Percentiles rank a stretch among this genome's conserved stretches.
Conservation (phyloP, 2,888 invertebrate genomes). For the Xylocampa areola region DNA sequence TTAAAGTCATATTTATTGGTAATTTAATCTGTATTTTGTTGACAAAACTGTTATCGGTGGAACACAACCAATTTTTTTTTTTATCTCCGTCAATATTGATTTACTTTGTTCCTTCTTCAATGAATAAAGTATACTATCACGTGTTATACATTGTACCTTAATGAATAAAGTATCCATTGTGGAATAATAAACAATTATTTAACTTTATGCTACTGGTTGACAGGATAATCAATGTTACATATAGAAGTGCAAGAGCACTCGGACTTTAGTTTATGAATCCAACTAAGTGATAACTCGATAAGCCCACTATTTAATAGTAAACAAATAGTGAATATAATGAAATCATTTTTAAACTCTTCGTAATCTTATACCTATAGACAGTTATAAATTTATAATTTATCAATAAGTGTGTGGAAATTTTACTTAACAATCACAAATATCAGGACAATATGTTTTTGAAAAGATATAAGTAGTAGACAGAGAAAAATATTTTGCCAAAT, state of each 20-base stretch:
- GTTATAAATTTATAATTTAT: too few relatives aligned
- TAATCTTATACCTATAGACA: background rate
- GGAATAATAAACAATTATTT: background rate
- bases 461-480: background rate
- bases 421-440: conserved; percentile 1
- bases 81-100: too few relatives aligned
- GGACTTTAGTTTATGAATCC: conserved; percentile 1
- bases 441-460: background rate
- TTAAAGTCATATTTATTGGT: too few relatives aligned
- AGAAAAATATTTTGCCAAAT: background rate
- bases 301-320: background rate
- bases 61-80: too few relatives aligned
- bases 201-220: too few relatives aligned
- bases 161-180: too few relatives aligned
- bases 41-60: too few relatives aligned
- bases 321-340: conserved; percentile 1
- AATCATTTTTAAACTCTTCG: background rate
- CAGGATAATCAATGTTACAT: too few relatives aligned
- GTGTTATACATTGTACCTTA: too few relatives aligned
- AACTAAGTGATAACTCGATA: conserved; percentile 1
- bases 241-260: conserved; percentile 2
- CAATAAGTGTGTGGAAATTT: background rate
- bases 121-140: too few relatives aligned
- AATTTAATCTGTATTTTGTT: too few relatives aligned
- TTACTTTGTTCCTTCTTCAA: too few relatives aligned